phyloP scores from a whole-genome alignment of 2,113 vertebrate species.

The Tragulus kanchil region DNA sequence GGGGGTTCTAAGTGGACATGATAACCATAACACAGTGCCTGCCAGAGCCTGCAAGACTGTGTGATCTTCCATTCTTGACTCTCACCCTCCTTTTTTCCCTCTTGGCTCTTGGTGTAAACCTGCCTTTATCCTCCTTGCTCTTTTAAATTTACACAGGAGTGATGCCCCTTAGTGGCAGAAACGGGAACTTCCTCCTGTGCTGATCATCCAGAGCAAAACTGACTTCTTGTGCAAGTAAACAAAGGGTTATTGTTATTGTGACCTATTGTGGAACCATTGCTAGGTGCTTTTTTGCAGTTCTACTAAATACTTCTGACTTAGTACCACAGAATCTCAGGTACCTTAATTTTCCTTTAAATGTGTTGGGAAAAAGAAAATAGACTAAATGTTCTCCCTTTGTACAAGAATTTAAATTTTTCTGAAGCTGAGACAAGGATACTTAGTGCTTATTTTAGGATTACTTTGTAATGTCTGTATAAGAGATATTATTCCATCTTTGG shows the following conservation, averaged over 20 bases:
- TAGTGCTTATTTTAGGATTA: constrained; percentile 33
- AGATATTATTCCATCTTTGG: constrained; percentile 23
- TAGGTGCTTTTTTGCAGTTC: constrained; percentile 21
- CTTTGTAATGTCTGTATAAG: neutral
- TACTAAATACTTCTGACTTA: constrained; percentile 15
- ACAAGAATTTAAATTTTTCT: constrained; percentile 22
- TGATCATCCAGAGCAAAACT: neutral
- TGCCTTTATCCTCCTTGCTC: neutral
- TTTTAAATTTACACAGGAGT: constrained; percentile 2
- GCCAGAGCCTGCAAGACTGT: neutral
- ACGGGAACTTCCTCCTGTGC: constrained; percentile 7
- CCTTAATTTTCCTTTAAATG: constrained; percentile 22
- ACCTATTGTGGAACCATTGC: neutral
- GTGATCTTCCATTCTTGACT: neutral
- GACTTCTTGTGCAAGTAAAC: neutral
- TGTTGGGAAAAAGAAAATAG: constrained; percentile 26
- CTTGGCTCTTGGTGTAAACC: neutral
- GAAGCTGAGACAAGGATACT: neutral
- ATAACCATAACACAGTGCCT: neutral
- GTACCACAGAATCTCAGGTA: neutral
- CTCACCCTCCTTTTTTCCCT: constrained; percentile 10
- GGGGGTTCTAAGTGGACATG: neutral
- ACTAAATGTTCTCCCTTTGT: neutral
- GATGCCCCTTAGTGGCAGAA: neutral
- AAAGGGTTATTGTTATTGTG: neutral